Base-by-base conservation (phyloP, 2,113 vertebrate genomes). In the Ammodytes marinus region DNA sequence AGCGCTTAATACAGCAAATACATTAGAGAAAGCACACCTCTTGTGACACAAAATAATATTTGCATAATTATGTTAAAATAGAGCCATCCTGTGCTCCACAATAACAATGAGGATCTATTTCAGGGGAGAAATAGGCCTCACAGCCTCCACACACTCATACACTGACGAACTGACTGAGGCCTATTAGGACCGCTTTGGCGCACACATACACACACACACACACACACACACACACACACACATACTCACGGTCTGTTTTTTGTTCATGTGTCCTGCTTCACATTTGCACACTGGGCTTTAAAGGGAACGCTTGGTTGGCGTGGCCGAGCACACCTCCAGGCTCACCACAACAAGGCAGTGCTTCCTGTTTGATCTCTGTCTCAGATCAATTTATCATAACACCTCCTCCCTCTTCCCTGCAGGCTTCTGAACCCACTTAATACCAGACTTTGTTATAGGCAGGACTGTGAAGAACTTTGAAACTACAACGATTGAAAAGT, bases 31-130 rank as follows among this genome's bases (percentile, higher is more conserved):
- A 53, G 45, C 45, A 58, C 75, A 76, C 59, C 64, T 69, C 74
- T 80, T 70, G 77, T 74, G 58, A 74, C 63, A 49, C 69, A 6
- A 78, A 72, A 73, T 76, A 66, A 66, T 69, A 88, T 87, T 79
- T 85, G 61, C 82, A 86, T 82, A 77, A 87, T 78, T 61, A 73
- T 70, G 37, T 53, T 70, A 67, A 85, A 76, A 63, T 59, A 14
- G 74, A 73, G 68, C 35, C 42, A 65, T 69, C 4, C 53, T 61
- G 55, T 58, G 76, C 13, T 0, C 15, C 37, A 52, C 64, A 70
- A 27, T 70, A 81, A 83, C 54, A n/a, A 82, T 45, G 17, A 53
- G 43, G 37, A 69, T 60, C 64, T 27, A 27, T 82, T 79, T 64
- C 46, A 42, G 8, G 5, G 7, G 2, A 43, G 40, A 71, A 65